Conservation (phyloP, 1,140 invertebrate genomes). For the Papilio aristodemus region DNA sequence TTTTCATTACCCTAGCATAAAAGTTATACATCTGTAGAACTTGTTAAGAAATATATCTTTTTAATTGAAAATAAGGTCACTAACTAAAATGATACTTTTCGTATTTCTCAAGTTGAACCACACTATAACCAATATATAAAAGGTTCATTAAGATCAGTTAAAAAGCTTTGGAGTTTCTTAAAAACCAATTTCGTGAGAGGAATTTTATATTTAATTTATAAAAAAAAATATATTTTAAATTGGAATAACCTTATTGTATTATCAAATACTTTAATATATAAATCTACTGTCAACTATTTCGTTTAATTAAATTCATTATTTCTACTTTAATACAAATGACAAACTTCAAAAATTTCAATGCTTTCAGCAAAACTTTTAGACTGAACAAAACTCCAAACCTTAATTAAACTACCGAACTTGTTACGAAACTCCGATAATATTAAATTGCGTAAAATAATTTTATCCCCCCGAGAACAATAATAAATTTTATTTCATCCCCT, state of each 20-base stretch:
- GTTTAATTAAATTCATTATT: neutral
- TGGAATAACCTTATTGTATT: too few relatives aligned
- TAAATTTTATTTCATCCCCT: slow-evolving; percentile 9
- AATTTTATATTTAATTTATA: too few relatives aligned
- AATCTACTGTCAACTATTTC: neutral
- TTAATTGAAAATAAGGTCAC: too few relatives aligned
- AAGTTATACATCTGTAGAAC: too few relatives aligned
- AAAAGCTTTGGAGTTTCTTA: too few relatives aligned
- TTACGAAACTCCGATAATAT: slow-evolving; percentile 5
- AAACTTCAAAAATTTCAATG: slow-evolving; percentile 4
- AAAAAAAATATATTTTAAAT: too few relatives aligned
- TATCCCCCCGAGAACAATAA: neutral
- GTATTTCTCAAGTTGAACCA: too few relatives aligned
- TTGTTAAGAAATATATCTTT: neutral
- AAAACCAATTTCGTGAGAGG: too few relatives aligned
- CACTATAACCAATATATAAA: too few relatives aligned
- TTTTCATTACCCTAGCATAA: neutral
- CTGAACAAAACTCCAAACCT: slow-evolving; percentile 1
- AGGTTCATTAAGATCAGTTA: too few relatives aligned
- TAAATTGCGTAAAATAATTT: slow-evolving; percentile 14
- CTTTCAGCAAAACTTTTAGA: neutral
- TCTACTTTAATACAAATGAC: neutral
- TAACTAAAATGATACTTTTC: too few relatives aligned
- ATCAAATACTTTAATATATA: too few relatives aligned
- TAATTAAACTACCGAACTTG: slow-evolving; percentile 1